These are phyloP conservation scores for Drosophila atripex DNA, from an alignment of 2,888 invertebrate species.

Conservation along the genomic window DNA sequence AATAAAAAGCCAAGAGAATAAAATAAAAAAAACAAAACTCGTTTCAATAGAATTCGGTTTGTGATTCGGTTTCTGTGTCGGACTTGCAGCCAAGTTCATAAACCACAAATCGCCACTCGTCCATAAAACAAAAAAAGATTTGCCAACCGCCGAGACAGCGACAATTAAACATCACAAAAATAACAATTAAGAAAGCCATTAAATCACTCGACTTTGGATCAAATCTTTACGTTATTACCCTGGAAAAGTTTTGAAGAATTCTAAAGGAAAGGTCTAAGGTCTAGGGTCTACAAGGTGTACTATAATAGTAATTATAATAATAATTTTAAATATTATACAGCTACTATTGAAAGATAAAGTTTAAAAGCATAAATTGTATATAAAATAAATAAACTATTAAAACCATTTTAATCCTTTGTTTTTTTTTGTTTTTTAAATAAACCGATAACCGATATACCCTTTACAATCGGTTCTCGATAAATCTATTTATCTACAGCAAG, in stretches of 20 bases:
- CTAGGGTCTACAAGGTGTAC: too few relatives aligned
- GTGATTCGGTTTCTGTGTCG: slow-evolving; percentile 22
- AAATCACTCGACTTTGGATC: neutral
- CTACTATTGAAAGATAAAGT: neutral
- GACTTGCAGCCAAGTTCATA: slow-evolving; percentile 52
- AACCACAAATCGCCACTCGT: slow-evolving; percentile 63
- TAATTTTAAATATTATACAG: too few relatives aligned
- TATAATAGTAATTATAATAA: too few relatives aligned
- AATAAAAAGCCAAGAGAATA: slow-evolving; percentile 3
- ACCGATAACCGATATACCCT: neutral
- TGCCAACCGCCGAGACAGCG: slow-evolving; percentile 34
- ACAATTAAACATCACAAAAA: slow-evolving; percentile 51
- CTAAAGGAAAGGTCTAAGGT: too few relatives aligned
- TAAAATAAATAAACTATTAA: too few relatives aligned
- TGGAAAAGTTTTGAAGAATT: neutral
- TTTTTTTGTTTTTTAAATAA: too few relatives aligned
- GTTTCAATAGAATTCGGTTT: slow-evolving; percentile 36
- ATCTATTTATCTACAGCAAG: neutral
- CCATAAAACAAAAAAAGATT: slow-evolving; percentile 52
- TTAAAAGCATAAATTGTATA: neutral
- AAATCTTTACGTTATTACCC: neutral
- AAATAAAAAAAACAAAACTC: slow-evolving; percentile 14
- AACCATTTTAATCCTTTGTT: neutral
- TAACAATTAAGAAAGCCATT: slow-evolving; percentile 31
- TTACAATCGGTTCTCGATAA: neutral